phyloP scores from a whole-genome alignment of 1,140 invertebrate species.

The Anagrus nilaparvatae region DNA sequence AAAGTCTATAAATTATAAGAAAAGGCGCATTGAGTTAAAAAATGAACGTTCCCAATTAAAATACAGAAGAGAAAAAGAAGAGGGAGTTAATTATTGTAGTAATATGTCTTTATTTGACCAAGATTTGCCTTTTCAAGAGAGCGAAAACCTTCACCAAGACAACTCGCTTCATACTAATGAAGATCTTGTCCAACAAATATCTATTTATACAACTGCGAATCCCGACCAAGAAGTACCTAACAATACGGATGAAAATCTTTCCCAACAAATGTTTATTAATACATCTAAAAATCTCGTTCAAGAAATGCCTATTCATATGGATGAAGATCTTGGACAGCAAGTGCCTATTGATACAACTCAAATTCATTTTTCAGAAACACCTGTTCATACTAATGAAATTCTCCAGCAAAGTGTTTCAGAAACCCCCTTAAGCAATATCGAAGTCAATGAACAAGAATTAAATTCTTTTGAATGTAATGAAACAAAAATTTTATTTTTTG shows the following conservation, averaged over 20 bases:
- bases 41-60: neutral
- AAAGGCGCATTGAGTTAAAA: neutral
- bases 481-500: neutral
- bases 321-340: neutral
- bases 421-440: neutral
- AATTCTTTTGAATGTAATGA: neutral
- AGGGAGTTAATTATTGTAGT: neutral
- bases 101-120: neutral
- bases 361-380: neutral
- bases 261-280: neutral
- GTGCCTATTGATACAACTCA: neutral
- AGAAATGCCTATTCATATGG: neutral
- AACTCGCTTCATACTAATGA: neutral
- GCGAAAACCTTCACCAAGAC: no score
- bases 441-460: neutral
- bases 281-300: neutral
- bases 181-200: neutral
- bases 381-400: neutral
- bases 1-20: neutral
- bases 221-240: neutral
- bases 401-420: neutral
- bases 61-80: neutral
- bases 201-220: neutral
- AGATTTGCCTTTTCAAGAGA: neutral
- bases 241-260: neutral